These are phyloP conservation scores for Acrocyrtus sp. DNA, from an alignment of 2,888 invertebrate genomes.

Conservation along the genomic window DNA sequence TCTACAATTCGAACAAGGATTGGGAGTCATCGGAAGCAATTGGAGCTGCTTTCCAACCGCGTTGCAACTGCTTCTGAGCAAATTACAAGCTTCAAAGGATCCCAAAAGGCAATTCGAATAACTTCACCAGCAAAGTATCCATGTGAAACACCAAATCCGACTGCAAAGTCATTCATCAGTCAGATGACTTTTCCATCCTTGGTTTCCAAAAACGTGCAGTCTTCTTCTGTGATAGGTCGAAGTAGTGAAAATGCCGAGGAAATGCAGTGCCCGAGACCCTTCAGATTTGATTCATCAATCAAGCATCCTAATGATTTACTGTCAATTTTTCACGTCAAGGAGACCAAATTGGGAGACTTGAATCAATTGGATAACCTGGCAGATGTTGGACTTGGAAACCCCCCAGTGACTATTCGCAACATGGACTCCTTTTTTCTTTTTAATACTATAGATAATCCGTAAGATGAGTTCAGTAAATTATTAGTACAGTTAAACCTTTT, in stretches of 20 bases:
- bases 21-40: conserved; percentile 44
- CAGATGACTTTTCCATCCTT: conserved; percentile 32
- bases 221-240: conserved; percentile 13
- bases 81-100: conserved; percentile 50
- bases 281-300: conserved; percentile 52
- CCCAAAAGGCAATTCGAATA: conserved; percentile 57
- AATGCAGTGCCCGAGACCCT: conserved; percentile 3
- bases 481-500: neutral
- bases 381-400: conserved; percentile 57
- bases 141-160: conserved; percentile 31
- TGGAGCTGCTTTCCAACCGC: conserved; percentile 34
- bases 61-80: conserved; percentile 49
- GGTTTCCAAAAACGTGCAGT: conserved; percentile 23
- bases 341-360: conserved; percentile 48
- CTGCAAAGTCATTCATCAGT: neutral
- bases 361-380: conserved; percentile 48
- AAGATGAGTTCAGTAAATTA: conserved; percentile 12
- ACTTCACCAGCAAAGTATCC: conserved; percentile 62
- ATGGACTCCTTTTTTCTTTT: conserved; percentile 62
- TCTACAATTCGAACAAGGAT: conserved; percentile 52
- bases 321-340: conserved; percentile 56
- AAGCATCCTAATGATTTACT: conserved; percentile 60
- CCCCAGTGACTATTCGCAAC: conserved; percentile 41
- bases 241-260: conserved; percentile 38
- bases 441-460: conserved; percentile 62